Conservation (phyloP, 2,888 invertebrate genomes). For the Xestoiulus laeticollis region DNA sequence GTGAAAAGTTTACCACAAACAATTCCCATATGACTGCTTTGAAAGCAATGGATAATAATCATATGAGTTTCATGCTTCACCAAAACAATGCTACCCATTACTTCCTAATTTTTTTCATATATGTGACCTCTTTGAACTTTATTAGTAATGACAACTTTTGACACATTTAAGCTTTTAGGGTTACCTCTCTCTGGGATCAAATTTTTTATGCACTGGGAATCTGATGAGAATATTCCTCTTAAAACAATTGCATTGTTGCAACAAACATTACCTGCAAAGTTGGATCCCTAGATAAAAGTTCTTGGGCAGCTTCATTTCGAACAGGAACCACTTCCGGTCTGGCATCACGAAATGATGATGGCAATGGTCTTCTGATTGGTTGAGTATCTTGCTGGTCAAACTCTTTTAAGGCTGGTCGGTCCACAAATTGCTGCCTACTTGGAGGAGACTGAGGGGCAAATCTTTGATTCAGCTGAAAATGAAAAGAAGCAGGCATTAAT, state of each 20-base stretch:
- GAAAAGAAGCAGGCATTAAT: background rate
- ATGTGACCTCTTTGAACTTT: too few relatives aligned
- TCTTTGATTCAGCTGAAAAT: conserved; percentile 4
- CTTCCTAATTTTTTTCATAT: too few relatives aligned
- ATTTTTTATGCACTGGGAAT: background rate
- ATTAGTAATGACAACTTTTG: too few relatives aligned
- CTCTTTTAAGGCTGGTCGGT: background rate
- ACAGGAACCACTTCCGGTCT: background rate
- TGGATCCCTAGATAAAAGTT: background rate
- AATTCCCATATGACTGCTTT: too few relatives aligned
- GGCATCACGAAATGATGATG: background rate
- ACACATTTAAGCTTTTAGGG: too few relatives aligned
- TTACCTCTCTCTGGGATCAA: background rate
- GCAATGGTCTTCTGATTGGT: conserved; percentile 3
- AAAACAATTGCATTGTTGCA: background rate
- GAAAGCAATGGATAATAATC: too few relatives aligned
- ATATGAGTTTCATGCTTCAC: too few relatives aligned
- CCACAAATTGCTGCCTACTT: background rate
- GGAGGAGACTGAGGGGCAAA: background rate
- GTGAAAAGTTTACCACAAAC: background rate
- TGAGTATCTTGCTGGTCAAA: background rate
- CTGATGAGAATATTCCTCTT: background rate
- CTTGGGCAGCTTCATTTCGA: background rate
- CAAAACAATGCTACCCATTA: too few relatives aligned
- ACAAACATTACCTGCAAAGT: background rate